These are phyloP conservation scores for Mimas tiliae DNA, from an alignment of 2,888 invertebrate genomes.

Conservation along the genomic window DNA sequence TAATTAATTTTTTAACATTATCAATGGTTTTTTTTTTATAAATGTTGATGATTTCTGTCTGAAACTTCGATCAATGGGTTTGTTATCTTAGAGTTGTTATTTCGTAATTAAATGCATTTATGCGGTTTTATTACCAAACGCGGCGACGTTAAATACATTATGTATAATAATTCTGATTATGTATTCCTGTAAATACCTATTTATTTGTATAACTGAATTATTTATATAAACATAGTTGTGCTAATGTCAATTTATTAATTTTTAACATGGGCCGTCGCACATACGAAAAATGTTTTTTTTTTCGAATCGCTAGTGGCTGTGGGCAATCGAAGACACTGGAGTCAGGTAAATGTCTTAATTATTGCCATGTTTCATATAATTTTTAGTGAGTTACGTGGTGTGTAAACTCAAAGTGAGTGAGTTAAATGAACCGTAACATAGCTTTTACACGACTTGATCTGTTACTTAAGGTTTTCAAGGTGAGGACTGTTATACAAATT, in stretches of 20 bases:
- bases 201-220: constrained; percentile 26
- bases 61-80: not conserved
- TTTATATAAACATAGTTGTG: constrained; percentile 58
- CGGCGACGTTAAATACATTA: not conserved
- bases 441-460: too few relatives aligned
- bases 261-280: constrained; percentile 34
- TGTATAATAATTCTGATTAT: constrained; percentile 1
- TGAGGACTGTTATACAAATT: too few relatives aligned
- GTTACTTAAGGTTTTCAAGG: too few relatives aligned
- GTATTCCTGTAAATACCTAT: constrained; percentile 2
- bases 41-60: not conserved
- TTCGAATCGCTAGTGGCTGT: not conserved
- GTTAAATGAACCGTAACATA: too few relatives aligned
- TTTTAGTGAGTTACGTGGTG: too few relatives aligned
- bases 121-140: not conserved
- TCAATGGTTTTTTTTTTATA: too few relatives aligned
- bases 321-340: too few relatives aligned
- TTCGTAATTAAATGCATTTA: not conserved
- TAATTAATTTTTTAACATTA: too few relatives aligned
- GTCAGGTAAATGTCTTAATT: too few relatives aligned
- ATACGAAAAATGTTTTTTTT: not conserved
- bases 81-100: too few relatives aligned
- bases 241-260: constrained; percentile 62
- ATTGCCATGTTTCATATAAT: too few relatives aligned
- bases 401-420: too few relatives aligned